These are phyloP conservation scores for Lepidurus packardi DNA, from an alignment of 1,140 invertebrate species.

Conservation along the genomic window DNA sequence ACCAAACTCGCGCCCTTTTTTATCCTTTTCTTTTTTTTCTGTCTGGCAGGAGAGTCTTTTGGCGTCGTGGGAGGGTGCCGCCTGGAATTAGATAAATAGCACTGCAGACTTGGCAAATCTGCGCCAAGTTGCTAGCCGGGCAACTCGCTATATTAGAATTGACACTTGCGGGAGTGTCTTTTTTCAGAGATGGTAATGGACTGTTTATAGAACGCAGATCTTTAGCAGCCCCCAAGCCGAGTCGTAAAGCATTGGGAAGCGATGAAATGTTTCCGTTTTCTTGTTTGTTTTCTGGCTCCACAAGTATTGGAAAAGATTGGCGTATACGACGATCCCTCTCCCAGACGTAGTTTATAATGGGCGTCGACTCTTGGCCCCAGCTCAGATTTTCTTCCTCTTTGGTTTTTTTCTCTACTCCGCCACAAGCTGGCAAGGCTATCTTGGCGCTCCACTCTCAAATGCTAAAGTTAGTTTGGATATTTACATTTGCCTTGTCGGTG, in stretches of 20 bases:
- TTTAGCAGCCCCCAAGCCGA: too few relatives aligned
- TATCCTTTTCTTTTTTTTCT: neutral
- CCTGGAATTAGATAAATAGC: neutral
- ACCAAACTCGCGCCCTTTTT: neutral
- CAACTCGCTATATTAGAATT: neutral
- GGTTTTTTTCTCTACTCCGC: neutral
- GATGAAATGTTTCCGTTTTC: too few relatives aligned
- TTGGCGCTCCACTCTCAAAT: too few relatives aligned
- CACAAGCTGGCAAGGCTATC: too few relatives aligned
- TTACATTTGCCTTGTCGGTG: too few relatives aligned
- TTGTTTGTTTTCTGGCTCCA: neutral
- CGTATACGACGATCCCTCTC: neutral
- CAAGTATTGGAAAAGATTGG: neutral
- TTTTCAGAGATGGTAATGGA: neutral
- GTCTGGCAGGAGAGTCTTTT: neutral
- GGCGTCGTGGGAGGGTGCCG: neutral
- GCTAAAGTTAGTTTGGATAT: too few relatives aligned
- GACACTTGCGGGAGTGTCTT: neutral
- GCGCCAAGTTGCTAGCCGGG: neutral
- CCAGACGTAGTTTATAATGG: neutral
- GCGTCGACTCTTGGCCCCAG: slow-evolving; percentile 12
- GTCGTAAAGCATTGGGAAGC: too few relatives aligned
- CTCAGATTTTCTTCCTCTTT: neutral
- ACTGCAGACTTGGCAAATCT: neutral
- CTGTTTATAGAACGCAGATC: too few relatives aligned